Evolutionary conservation across 2,113 vertebrate genomes (phyloP).

Genomic region (Himantopus leucocephalus): DNA sequence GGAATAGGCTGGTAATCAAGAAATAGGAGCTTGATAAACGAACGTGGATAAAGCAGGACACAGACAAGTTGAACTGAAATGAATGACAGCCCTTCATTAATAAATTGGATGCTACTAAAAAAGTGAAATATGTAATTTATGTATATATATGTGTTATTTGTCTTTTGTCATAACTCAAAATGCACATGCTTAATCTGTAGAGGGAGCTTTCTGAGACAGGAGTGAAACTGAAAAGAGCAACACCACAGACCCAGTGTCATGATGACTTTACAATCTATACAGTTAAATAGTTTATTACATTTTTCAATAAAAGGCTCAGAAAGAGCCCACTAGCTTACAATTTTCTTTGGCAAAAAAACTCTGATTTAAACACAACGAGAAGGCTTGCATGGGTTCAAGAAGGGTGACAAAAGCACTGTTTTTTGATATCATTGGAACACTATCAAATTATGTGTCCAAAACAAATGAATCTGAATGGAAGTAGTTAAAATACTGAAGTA

Average conservation of each 20-base stretch:
- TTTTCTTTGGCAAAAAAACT: constrained; percentile 69
- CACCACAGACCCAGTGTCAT: not conserved
- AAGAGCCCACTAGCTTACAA: constrained; percentile 56
- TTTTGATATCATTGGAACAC: constrained; percentile 77
- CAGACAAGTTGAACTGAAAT: not conserved
- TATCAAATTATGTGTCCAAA: constrained; percentile 77
- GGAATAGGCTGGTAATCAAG: not conserved
- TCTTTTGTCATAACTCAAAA: not conserved
- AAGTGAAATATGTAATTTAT: not conserved
- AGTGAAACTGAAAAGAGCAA: constrained; percentile 50
- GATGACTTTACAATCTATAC: constrained; percentile 60
- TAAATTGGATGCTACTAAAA: not conserved
- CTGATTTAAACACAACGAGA: constrained; percentile 68
- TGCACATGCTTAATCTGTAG: not conserved
- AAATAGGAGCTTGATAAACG: not conserved
- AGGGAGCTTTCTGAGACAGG: constrained; percentile 12
- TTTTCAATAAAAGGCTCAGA: constrained; percentile 68
- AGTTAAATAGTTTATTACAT: constrained; percentile 62
- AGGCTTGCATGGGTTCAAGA: constrained; percentile 70
- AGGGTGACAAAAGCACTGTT: constrained; percentile 73
- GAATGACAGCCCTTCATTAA: not conserved
- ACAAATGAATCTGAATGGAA: constrained; percentile 81
- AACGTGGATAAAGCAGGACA: not conserved
- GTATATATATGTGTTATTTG: not conserved
- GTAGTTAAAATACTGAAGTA: constrained; percentile 78